Base-by-base conservation (phyloP, 2,888 invertebrate genomes). In the Synergus japonicus region DNA sequence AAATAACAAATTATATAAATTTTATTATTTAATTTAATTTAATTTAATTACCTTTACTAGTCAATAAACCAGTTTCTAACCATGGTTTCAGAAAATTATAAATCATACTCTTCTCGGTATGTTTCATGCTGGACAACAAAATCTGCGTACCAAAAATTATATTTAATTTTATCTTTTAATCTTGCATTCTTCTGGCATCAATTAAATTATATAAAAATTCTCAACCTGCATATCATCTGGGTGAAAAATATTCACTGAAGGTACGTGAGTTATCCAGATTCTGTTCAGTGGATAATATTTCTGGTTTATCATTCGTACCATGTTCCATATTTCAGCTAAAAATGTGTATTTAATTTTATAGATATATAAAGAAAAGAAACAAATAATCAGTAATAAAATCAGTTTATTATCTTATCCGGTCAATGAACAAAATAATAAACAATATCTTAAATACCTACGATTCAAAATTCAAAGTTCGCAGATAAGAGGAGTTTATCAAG, bases 1-100 rank as follows among this genome's bases (percentile, higher is more conserved):
- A 37, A 37, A 4, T 37, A n/a, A n/a, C n/a, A n/a, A n/a, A n/a
- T n/a, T n/a, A n/a, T n/a, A n/a, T n/a, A n/a, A n/a, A n/a, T n/a
- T n/a, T n/a, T n/a, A n/a, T n/a, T n/a, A 29, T 46, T 12, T 5
- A 37, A 37, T 5, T 37, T 37, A 37, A 18, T 67, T 18, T 29
- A 29, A 18, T 67, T 18, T 29, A 29, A 29, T 58, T 18, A 18
- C 22, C 78, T 84, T 85, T 92, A 76, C 92, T 92, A 4, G 91
- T 89, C 0, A 93, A 86, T 58, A 93, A 86, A 65, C 93, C 93
- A 44, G 91, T 90, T 3, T 89, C 83, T 0, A 93, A 89, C 93
- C 93, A 93, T 0, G 92, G 92, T 15, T 86, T 81, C 1, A 93
- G 81, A 60, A 92, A 89, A 3, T 85, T 79, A 78, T 93, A 93